Base-by-base conservation (phyloP, 1,140 invertebrate species). In the Anastrepha ludens region DNA sequence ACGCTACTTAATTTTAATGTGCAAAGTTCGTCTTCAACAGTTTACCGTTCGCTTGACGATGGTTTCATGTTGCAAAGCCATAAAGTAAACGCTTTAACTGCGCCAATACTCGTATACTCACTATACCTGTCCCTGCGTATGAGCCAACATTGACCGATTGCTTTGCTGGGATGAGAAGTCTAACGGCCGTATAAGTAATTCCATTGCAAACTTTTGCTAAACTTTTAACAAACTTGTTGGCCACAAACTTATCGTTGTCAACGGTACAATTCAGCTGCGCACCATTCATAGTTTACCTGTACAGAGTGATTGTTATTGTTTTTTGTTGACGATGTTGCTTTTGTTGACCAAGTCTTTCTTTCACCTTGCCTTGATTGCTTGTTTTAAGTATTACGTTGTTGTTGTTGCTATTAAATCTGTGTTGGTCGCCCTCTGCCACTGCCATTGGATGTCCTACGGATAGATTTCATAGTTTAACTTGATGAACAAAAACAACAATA, bases 1-100 rank as follows among this genome's bases (percentile, higher is more conserved):
- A 20, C n/a, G 74, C 47, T 58, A 15, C 13, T 62, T 81, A n/a
- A 81, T 81, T 81, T 81, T 81, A 81, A 81, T 55, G 47, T 55
- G 74, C 47, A 50, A 81, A 81, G 74, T 81, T 81, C 29, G 74
- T 55, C 50, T 81, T 58, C n/a, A 7, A 5, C 44, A 55, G 55
- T 55, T 50, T 81, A 41, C 44, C 44, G 74, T n/a, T 81, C 6
- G 47, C 50, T 58, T 55, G 44, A 3, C 7, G 47, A 55, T n/a
- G 8, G n/a, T 8, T 58, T 55, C 11, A 55, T 55, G 50, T 55
- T 81, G 44, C 47, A 81, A 15, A 4, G 4, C 74, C 17, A n/a
- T 47, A 81, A 64, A 13, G 4, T n/a, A 13, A 81, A n/a, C 47
- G 29, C 7, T 7, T 55, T n/a, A 81, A 47, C 41, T 67, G 11